A percentile compares a stretch with the other conserved stretches of the same genome.
Conservation (phyloP, 2,797 vertebrate genomes). For the Australoheros facetus region DNA sequence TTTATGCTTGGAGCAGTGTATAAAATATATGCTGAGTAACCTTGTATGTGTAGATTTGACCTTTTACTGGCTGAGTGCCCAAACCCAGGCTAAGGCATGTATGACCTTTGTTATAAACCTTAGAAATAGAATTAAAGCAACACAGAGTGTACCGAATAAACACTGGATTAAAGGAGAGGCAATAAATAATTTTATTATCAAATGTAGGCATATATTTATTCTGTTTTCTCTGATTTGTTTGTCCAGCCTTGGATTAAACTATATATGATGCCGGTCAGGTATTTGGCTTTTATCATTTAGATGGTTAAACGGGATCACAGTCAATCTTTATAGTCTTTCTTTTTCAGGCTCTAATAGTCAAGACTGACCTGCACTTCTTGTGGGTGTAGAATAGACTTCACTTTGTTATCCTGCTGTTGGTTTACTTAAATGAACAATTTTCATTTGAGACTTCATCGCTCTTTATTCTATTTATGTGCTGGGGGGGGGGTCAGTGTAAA, state of each 20-base stretch:
- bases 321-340: neutral
- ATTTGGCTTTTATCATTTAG: neutral
- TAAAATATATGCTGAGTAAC: conserved; percentile 1
- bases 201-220: neutral
- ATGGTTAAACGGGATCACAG: conserved; percentile 9
- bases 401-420: neutral
- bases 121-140: conserved; percentile 33
- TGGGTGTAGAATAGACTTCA: conserved; percentile 3
- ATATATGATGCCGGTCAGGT: neutral
- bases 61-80: conserved; percentile 46
- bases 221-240: neutral
- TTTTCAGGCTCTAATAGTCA: neutral
- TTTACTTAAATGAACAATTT: neutral
- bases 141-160: conserved; percentile 14
- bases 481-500: conserved; percentile 14
- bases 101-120: conserved; percentile 10
- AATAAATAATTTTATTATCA: neutral
- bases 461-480: conserved; percentile 34
- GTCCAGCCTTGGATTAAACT: neutral
- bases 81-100: neutral
- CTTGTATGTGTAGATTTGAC: conserved; percentile 29
- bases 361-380: neutral
- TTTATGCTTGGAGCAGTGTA: conserved; percentile 7
- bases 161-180: neutral
- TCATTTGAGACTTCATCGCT: neutral